These are phyloP conservation scores for Scotopteryx bipunctaria DNA, from an alignment of 2,888 invertebrate species.

Conservation along the genomic window DNA sequence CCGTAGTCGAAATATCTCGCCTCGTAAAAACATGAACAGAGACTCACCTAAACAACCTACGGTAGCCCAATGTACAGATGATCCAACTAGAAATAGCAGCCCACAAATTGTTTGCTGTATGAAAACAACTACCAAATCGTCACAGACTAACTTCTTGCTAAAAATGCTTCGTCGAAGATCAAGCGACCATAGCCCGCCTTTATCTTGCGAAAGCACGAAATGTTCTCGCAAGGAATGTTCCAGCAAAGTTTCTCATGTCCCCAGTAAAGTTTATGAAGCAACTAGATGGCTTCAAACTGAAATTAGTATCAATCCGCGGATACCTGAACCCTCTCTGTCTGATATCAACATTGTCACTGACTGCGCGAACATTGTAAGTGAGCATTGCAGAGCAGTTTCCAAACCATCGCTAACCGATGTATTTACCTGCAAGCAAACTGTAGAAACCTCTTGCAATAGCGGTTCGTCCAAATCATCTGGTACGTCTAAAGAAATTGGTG, in stretches of 20 bases:
- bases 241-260: slow-evolving; percentile 20
- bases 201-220: slow-evolving; percentile 29
- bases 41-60: not conserved
- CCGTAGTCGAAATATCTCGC: slow-evolving; percentile 12
- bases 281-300: slow-evolving; percentile 72
- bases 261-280: slow-evolving; percentile 49
- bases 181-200: slow-evolving; percentile 38
- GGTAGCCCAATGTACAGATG: slow-evolving; percentile 8
- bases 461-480: slow-evolving; percentile 30
- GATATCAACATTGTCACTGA: slow-evolving; percentile 63
- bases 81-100: not conserved
- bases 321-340: slow-evolving; percentile 65
- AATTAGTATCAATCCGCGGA: slow-evolving; percentile 71
- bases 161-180: slow-evolving; percentile 44
- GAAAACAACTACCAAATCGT: slow-evolving; percentile 56
- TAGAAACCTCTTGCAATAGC: slow-evolving; percentile 5
- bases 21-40: slow-evolving; percentile 23
- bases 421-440: slow-evolving; percentile 13
- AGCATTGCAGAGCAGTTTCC: slow-evolving; percentile 48
- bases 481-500: slow-evolving; percentile 27
- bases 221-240: slow-evolving; percentile 12
- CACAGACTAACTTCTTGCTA: slow-evolving; percentile 62
- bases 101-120: slow-evolving; percentile 11
- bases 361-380: slow-evolving; percentile 55
- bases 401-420: slow-evolving; percentile 35